Evolutionary conservation across 1,140 invertebrate species (phyloP).

Genomic region (Eciton burchellii): DNA sequence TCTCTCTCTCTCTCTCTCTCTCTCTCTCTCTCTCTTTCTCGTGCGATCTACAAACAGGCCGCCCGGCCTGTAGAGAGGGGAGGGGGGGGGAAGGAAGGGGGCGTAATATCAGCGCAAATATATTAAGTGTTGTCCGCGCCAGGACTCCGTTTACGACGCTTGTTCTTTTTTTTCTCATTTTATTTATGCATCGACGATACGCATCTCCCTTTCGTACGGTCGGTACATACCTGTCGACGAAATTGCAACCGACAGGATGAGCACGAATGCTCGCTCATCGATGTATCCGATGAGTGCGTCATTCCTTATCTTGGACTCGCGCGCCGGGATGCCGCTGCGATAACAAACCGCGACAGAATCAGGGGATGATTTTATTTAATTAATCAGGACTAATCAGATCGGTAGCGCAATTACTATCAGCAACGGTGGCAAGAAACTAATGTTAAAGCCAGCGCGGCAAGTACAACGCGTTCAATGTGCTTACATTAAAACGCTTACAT

Average conservation of each 20-base stretch:
- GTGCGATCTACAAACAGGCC: background rate
- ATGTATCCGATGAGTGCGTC: background rate
- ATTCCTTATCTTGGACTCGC: constrained; percentile 14
- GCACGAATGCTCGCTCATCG: background rate
- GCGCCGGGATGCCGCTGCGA: background rate
- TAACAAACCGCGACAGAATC: background rate
- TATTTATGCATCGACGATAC: constrained; percentile 63
- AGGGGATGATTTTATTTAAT: background rate
- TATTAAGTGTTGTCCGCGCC: constrained; percentile 75
- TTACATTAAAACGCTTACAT: constrained; percentile 26
- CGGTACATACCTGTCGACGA: background rate
- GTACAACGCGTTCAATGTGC: background rate
- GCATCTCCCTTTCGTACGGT: constrained; percentile 67
- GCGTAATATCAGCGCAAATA: constrained; percentile 82
- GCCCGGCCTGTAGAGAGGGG: constrained; percentile 47
- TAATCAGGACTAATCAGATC: constrained; percentile 31
- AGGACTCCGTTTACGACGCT: constrained; percentile 65
- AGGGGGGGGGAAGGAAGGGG: constrained; percentile 66
- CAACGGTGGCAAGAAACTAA: constrained; percentile 26
- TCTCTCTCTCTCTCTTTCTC: constrained; percentile 18
- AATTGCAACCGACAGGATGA: constrained; percentile 58
- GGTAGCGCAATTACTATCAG: constrained; percentile 13
- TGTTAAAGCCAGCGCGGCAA: constrained; percentile 29
- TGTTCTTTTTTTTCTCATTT: constrained; percentile 66
- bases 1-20: constrained; percentile 12